These are phyloP conservation scores for Telmatochromis sp. DNA, from an alignment of 2,113 vertebrate genomes.

Conservation along the genomic window DNA sequence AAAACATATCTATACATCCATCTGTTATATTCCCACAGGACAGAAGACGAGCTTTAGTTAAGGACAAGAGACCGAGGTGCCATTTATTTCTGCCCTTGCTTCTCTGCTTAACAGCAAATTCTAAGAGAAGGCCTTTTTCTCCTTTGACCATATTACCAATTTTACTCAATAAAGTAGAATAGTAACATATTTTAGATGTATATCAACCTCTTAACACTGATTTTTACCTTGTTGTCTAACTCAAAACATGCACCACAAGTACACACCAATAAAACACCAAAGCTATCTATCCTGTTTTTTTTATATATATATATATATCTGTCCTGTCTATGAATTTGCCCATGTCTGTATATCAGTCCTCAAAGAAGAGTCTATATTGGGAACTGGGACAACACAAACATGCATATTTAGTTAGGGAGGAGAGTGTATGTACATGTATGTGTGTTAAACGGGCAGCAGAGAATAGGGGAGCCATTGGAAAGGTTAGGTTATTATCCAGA, in stretches of 20 bases:
- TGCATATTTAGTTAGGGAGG: constrained; percentile 40
- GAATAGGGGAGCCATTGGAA: background rate
- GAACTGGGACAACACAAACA: background rate
- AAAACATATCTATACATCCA: background rate
- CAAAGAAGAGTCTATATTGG: background rate
- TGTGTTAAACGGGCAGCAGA: constrained; percentile 32
- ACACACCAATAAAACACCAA: background rate
- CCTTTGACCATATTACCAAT: background rate
- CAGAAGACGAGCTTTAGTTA: background rate
- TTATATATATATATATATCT: background rate
- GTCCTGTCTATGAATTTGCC: background rate
- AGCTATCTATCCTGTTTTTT: background rate
- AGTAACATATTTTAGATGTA: constrained; percentile 6
- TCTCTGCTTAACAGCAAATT: background rate
- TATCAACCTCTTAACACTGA: constrained; percentile 1
- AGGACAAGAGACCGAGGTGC: background rate
- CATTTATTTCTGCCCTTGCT: background rate
- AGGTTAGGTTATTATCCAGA: constrained; percentile 42
- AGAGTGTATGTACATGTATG: background rate
- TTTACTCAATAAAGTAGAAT: background rate
- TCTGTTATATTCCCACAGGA: background rate
- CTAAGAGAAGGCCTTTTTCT: background rate
- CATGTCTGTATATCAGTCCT: constrained; percentile 2
- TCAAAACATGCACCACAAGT: background rate
- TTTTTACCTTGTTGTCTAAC: background rate